Percentiles rank a stretch among this genome's conserved stretches.
Evolutionary conservation across 2,888 invertebrate genomes (phyloP).

Genomic region (Sphaerolaimus hirsutus): DNA sequence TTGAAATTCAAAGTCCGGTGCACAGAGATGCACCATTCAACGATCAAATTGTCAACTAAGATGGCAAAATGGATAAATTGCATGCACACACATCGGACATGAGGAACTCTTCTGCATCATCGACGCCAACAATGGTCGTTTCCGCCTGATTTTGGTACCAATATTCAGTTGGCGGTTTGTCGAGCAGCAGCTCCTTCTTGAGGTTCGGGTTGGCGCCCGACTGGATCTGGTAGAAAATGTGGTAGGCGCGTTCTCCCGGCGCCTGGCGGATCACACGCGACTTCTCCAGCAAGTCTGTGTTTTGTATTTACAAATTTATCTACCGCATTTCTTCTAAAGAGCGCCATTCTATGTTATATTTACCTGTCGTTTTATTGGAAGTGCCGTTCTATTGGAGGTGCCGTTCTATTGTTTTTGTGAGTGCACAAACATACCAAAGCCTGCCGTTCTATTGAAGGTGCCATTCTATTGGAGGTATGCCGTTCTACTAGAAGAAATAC

Average conservation of each 20-base stretch:
- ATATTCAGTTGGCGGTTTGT: conserved; percentile 71
- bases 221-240: conserved; percentile 99
- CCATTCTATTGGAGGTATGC: too few relatives aligned
- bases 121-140: conserved; percentile 61
- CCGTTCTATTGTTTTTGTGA: too few relatives aligned
- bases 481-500: too few relatives aligned
- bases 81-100: conserved; percentile 34
- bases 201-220: conserved; percentile 40
- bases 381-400: too few relatives aligned
- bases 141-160: conserved; percentile 81
- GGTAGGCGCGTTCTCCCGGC: conserved; percentile 83
- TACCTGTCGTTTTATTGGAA: too few relatives aligned
- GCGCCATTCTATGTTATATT: not conserved
- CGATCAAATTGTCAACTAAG: too few relatives aligned
- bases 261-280: conserved; percentile 96
- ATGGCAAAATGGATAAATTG: too few relatives aligned
- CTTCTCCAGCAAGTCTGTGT: conserved; percentile 84
- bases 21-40: too few relatives aligned
- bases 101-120: conserved; percentile 72
- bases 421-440: too few relatives aligned
- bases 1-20: too few relatives aligned
- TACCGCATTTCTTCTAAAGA: not conserved
- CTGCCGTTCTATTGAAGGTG: too few relatives aligned
- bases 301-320: not conserved
- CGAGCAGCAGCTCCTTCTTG: conserved; percentile 32